Conservation (phyloP, 1,140 invertebrate species). For the Drosophila elegans region DNA sequence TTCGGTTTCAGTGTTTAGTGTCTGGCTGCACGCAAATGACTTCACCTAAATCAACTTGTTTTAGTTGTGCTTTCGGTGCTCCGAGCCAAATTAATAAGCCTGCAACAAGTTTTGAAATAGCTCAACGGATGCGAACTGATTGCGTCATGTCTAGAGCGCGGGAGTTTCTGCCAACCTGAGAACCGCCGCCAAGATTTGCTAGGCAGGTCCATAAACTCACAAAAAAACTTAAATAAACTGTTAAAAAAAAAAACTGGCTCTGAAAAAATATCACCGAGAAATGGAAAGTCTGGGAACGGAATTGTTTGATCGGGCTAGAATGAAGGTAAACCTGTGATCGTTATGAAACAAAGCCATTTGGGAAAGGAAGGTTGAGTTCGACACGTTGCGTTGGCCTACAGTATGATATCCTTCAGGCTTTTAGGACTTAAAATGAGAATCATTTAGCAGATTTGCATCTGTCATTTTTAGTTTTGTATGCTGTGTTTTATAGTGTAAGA, state of each 20-base stretch:
- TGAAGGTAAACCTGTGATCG: conserved; percentile 36
- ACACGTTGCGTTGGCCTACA: conserved; percentile 24
- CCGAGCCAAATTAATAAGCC: conserved; percentile 61
- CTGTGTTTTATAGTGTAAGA: conserved; percentile 1
- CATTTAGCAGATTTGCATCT: conserved; percentile 28
- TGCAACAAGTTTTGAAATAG: conserved; percentile 68
- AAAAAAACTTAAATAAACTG: conserved; percentile 25
- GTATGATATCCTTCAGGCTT: conserved; percentile 23
- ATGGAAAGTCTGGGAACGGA: conserved; percentile 48
- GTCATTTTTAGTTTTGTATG: too few species aligned
- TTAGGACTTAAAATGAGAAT: not conserved
- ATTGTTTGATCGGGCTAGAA: conserved; percentile 23
- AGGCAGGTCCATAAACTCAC: conserved; percentile 26
- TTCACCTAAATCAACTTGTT: conserved; percentile 72
- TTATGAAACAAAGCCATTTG: conserved; percentile 20
- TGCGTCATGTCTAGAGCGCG: conserved; percentile 57
- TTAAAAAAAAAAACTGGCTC: conserved; percentile 36
- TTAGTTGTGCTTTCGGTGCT: conserved; percentile 54
- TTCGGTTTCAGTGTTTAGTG: conserved; percentile 42
- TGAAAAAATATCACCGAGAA: conserved; percentile 43
- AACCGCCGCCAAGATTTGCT: conserved; percentile 28
- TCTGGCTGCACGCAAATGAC: conserved; percentile 71
- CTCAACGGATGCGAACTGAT: conserved; percentile 59
- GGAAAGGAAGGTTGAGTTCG: conserved; percentile 31
- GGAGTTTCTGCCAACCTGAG: conserved; percentile 40